Percentiles rank a stretch among this genome's conserved stretches.
Conservation (phyloP, 2,888 invertebrate genomes). For the Nematopogon swammerdamellus region DNA sequence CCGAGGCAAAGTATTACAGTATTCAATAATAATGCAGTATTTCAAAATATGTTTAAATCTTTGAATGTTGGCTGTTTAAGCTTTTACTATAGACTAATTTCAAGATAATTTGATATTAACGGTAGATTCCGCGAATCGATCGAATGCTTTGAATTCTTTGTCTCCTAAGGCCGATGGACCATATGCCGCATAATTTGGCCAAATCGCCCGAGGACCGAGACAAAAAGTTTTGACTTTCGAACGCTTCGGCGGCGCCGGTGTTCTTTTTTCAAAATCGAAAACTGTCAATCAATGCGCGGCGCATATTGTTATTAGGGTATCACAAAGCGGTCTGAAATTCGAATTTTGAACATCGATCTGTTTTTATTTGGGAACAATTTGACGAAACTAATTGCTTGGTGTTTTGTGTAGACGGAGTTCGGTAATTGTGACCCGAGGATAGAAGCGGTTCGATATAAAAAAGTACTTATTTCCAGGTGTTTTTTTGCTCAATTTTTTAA, state of each 20-base stretch:
- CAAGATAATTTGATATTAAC: no score
- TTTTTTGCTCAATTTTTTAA: constrained; percentile 27
- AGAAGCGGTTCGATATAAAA: not conserved
- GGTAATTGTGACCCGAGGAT: not conserved
- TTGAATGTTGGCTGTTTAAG: no score
- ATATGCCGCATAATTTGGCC: not conserved
- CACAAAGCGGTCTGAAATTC: constrained; percentile 19
- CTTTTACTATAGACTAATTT: no score
- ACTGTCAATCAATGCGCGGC: constrained; percentile 42
- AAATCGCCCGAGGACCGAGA: not conserved
- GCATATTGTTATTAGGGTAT: constrained; percentile 42
- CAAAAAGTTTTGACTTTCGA: not conserved
- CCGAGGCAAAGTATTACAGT: no score
- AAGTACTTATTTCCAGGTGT: not conserved
- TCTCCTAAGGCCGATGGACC: not conserved
- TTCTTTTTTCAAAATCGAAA: constrained; percentile 7
- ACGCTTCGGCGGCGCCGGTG: not conserved
- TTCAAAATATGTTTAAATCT: no score
- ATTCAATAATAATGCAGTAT: no score
- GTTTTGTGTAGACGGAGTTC: not conserved
- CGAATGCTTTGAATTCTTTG: no score
- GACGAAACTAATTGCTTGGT: not conserved
- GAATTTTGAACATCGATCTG: constrained; percentile 24
- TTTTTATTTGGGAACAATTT: not conserved
- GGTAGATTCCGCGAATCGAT: no score